These are phyloP conservation scores for Lithobates pipiens DNA, from an alignment of 2,797 vertebrate species.

Conservation along the genomic window DNA sequence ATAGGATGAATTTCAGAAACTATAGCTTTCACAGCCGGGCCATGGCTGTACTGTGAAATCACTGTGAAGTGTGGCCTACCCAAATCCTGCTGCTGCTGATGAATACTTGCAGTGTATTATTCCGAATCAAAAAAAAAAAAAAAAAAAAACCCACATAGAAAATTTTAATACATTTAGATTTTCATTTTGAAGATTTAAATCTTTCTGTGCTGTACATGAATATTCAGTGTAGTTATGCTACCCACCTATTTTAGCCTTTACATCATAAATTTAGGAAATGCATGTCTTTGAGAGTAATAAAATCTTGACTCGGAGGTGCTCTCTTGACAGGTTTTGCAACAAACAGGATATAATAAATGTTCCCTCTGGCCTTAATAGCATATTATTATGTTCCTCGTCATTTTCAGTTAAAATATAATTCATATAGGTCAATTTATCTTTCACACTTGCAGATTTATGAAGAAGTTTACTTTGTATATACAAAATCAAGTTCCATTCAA, in stretches of 20 bases:
- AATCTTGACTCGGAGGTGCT: background rate
- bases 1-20: too few relatives aligned
- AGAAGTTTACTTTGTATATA: background rate
- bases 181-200: background rate
- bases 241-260: background rate
- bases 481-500: background rate
- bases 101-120: too few relatives aligned
- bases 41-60: too few relatives aligned
- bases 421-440: background rate
- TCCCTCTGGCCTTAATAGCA: background rate
- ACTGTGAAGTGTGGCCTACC: too few relatives aligned
- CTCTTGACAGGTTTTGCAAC: constrained; percentile 1
- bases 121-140: too few relatives aligned
- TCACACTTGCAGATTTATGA: constrained; percentile 5
- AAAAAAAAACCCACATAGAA: too few relatives aligned
- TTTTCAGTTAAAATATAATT: background rate
- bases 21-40: too few relatives aligned
- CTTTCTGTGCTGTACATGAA: background rate
- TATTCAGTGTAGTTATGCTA: background rate
- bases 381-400: constrained; percentile 1
- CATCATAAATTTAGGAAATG: background rate
- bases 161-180: background rate
- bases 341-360: constrained; percentile 9
- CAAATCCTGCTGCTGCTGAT: too few relatives aligned
- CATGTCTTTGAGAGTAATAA: background rate